A percentile compares a stretch with the other conserved stretches of the same genome.
These are phyloP conservation scores for Linepithema humile DNA, from an alignment of 1,140 invertebrate species.

Conservation along the genomic window DNA sequence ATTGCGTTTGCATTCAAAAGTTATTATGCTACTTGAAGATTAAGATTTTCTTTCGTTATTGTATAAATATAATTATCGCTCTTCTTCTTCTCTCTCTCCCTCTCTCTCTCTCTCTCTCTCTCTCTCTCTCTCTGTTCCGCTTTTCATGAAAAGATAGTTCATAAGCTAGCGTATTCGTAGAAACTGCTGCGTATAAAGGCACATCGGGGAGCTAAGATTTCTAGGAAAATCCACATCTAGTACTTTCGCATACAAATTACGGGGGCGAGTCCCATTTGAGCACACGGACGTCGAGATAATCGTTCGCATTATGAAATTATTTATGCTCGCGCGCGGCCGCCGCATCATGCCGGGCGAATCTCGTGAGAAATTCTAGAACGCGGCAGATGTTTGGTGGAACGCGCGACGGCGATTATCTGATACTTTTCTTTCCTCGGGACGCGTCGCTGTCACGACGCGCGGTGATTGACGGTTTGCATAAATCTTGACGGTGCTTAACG, in stretches of 20 bases:
- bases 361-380: constrained; percentile 53
- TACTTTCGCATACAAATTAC: neutral
- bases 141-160: neutral
- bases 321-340: constrained; percentile 6
- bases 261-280: neutral
- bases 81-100: no score
- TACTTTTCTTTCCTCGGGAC: constrained; percentile 39
- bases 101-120: no score
- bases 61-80: no score
- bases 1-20: constrained; percentile 24
- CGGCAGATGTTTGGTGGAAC: constrained; percentile 53
- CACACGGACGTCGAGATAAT: constrained; percentile 41
- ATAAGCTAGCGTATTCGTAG: neutral
- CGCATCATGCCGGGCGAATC: neutral
- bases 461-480: constrained; percentile 63
- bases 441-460: constrained; percentile 34
- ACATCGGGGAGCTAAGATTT: neutral
- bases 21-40: neutral
- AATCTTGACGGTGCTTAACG: constrained; percentile 61
- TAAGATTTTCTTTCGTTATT: neutral
- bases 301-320: constrained; percentile 49
- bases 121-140: neutral
- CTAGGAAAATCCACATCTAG: neutral
- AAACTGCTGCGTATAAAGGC: neutral
- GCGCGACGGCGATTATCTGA: constrained; percentile 55